These are phyloP conservation scores for Scylla paramamosain DNA, from an alignment of 1,140 invertebrate genomes.

Conservation along the genomic window DNA sequence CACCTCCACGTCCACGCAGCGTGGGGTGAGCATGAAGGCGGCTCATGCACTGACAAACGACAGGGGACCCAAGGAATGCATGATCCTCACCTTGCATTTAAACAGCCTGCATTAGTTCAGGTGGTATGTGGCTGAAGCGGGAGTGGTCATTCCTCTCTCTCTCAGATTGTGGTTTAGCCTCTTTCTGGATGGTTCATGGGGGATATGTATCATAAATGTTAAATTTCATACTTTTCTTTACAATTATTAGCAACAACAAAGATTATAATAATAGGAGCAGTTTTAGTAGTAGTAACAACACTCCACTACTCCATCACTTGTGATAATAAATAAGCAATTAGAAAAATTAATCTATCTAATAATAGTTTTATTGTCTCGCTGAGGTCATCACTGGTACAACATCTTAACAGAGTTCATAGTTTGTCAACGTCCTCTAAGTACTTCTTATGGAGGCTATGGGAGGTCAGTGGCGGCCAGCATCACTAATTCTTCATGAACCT, in stretches of 20 bases:
- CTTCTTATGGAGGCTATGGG: not conserved
- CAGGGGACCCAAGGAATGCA: not conserved
- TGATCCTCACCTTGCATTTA: conserved; percentile 9
- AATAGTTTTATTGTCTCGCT: too few species aligned
- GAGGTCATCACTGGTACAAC: not conserved
- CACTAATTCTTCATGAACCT: not conserved
- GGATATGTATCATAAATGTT: too few species aligned
- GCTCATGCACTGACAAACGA: not conserved
- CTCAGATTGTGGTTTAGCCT: too few species aligned
- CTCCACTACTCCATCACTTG: too few species aligned
- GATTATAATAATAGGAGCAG: too few species aligned
- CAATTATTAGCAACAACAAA: too few species aligned
- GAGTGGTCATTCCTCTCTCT: not conserved
- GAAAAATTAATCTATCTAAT: too few species aligned
- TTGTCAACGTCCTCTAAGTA: not conserved
- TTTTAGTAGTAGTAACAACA: too few species aligned
- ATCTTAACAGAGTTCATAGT: not conserved
- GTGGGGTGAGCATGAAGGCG: not conserved
- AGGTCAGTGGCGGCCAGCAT: conserved; percentile 7
- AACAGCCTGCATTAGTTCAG: not conserved
- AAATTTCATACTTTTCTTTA: too few species aligned
- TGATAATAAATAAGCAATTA: too few species aligned
- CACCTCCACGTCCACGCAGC: not conserved
- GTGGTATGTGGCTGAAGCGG: not conserved
- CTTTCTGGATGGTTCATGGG: too few species aligned